A percentile compares a stretch with the other conserved stretches of the same genome.
These are phyloP conservation scores for Morone saxatilis DNA, from an alignment of 2,113 vertebrate genomes.

Conservation along the genomic window DNA sequence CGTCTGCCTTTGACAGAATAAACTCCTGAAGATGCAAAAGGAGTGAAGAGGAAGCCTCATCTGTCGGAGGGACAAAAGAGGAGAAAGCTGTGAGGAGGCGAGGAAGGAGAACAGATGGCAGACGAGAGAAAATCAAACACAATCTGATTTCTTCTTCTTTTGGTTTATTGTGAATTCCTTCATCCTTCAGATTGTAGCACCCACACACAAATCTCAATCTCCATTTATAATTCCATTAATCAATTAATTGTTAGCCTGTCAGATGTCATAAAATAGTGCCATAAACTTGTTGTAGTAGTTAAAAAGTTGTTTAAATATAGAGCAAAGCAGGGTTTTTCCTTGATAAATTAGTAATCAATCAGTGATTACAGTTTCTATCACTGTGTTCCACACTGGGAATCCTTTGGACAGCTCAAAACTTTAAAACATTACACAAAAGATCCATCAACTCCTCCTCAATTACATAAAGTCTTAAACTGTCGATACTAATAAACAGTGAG, in stretches of 20 bases:
- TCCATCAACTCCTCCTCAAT: not conserved
- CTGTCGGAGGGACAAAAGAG: slow-evolving; percentile 50
- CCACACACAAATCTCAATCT: not conserved
- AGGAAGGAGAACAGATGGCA: not conserved
- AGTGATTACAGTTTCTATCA: no score
- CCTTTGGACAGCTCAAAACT: no score
- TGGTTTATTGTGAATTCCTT: not conserved
- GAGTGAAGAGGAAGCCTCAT: slow-evolving; percentile 75
- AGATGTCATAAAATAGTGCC: not conserved
- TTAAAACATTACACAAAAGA: no score
- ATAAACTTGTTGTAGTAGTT: no score
- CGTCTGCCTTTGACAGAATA: slow-evolving; percentile 44
- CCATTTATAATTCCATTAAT: not conserved
- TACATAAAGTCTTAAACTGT: not conserved
- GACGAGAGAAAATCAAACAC: not conserved
- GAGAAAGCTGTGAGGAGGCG: not conserved
- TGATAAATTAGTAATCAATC: no score
- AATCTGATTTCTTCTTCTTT: not conserved
- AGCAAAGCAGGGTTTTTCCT: no score
- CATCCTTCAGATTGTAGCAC: not conserved
- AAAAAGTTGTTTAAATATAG: no score
- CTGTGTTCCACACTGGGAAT: no score
- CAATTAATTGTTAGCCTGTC: not conserved
- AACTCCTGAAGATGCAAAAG: slow-evolving; percentile 58
- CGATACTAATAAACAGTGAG: not conserved